A percentile compares a stretch with the other conserved stretches of the same genome.
Evolutionary conservation across 2,888 invertebrate species (phyloP).

Genomic region (Lamproptera curius): DNA sequence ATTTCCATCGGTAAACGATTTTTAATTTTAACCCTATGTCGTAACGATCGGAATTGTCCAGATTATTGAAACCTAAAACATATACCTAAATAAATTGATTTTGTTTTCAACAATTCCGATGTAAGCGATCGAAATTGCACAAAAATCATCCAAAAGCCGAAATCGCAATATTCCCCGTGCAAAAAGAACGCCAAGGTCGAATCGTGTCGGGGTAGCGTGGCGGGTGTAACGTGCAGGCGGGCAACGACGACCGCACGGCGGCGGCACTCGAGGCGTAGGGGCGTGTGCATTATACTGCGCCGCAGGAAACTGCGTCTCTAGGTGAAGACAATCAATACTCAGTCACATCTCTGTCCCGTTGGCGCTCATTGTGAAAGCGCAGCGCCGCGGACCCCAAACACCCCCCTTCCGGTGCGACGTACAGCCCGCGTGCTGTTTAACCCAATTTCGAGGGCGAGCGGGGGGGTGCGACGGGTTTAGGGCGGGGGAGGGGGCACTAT

Average conservation of each 20-base stretch:
- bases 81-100: too few species aligned
- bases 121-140: too few species aligned
- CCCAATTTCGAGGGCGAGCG: constrained; percentile 72
- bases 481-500: too few species aligned
- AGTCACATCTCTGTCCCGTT: constrained; percentile 72
- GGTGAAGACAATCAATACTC: constrained; percentile 71
- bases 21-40: neutral
- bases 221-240: too few species aligned
- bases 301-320: constrained; percentile 52
- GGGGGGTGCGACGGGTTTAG: constrained; percentile 60
- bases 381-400: constrained; percentile 66
- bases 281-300: constrained; percentile 32
- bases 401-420: constrained; percentile 69
- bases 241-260: neutral
- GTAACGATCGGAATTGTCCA: too few species aligned
- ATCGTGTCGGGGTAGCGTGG: neutral
- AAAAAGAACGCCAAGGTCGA: neutral
- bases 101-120: too few species aligned
- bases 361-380: constrained; percentile 67
- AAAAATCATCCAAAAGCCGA: too few species aligned
- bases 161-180: too few species aligned
- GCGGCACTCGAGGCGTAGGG: constrained; percentile 6
- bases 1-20: too few species aligned
- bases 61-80: too few species aligned
- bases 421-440: constrained; percentile 71